Evolutionary conservation across 2,113 vertebrate species (phyloP).

Genomic region (Poeciliopsis retropinna): DNA sequence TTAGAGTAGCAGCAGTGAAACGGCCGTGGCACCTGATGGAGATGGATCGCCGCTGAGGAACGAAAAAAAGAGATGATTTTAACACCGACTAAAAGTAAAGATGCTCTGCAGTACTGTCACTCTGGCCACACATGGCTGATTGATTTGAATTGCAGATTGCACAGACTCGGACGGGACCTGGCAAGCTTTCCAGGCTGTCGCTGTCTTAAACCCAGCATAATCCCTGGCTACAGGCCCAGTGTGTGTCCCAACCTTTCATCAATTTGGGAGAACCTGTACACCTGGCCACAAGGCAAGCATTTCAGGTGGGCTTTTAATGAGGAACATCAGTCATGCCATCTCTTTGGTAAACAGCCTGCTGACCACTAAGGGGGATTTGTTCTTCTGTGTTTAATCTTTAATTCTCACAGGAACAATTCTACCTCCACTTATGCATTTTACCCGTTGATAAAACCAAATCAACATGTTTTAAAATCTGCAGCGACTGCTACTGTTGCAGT

Average conservation of each 20-base stretch:
- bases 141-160: conserved; percentile 79
- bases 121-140: conserved; percentile 49
- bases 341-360: conserved; percentile 26
- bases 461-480: background rate
- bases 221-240: conserved; percentile 60
- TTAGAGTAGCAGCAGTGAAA: conserved; percentile 55
- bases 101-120: conserved; percentile 41
- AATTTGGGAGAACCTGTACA: conserved; percentile 49
- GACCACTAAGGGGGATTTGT: conserved; percentile 12
- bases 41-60: conserved; percentile 59
- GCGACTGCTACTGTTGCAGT: background rate
- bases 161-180: conserved; percentile 66
- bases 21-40: conserved; percentile 69
- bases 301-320: conserved; percentile 25
- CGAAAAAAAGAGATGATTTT: conserved; percentile 45
- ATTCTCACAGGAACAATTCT: background rate
- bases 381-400: background rate
- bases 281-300: conserved; percentile 39
- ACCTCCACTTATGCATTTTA: background rate
- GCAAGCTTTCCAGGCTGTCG: conserved; percentile 57
- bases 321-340: conserved; percentile 32
- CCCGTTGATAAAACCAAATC: too few relatives aligned
- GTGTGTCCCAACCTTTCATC: conserved; percentile 59
- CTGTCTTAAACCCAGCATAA: conserved; percentile 65
- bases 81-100: conserved; percentile 44